Evolutionary conservation across 2,113 vertebrate species (phyloP).

Genomic region (Rhineura floridana): DNA sequence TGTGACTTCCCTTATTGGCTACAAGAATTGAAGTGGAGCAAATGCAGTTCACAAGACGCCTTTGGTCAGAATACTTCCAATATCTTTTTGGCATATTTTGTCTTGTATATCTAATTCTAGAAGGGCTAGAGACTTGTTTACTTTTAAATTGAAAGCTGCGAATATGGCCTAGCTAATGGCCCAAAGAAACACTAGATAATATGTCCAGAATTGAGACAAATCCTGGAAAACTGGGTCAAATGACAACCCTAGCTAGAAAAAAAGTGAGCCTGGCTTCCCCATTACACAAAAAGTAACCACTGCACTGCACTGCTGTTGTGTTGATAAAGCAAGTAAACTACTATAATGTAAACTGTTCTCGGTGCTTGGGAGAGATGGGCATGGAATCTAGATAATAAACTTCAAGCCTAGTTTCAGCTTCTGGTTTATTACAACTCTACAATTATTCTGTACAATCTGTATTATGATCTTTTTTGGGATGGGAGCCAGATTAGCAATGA

Average conservation of each 20-base stretch:
- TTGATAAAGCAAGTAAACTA: not conserved
- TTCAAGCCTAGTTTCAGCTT: constrained; percentile 42
- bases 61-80: not conserved
- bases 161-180: not conserved
- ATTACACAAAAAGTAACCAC: not conserved
- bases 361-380: not conserved
- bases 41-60: not conserved
- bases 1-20: not conserved
- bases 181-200: not conserved
- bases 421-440: constrained; percentile 57
- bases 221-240: not conserved
- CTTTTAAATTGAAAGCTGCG: too few relatives aligned
- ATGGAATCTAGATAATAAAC: not conserved
- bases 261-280: not conserved
- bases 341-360: not conserved
- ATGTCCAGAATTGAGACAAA: not conserved
- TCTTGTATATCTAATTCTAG: too few relatives aligned
- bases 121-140: too few relatives aligned
- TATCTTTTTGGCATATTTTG: not conserved
- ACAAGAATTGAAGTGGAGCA: not conserved
- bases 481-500: constrained; percentile 72
- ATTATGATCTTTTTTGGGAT: constrained; percentile 62
- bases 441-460: constrained; percentile 48
- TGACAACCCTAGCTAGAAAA: not conserved
- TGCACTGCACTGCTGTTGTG: not conserved